Conservation (phyloP, 53 echinoderm and acorn worm genomes). For the Henricia sp. region DNA sequence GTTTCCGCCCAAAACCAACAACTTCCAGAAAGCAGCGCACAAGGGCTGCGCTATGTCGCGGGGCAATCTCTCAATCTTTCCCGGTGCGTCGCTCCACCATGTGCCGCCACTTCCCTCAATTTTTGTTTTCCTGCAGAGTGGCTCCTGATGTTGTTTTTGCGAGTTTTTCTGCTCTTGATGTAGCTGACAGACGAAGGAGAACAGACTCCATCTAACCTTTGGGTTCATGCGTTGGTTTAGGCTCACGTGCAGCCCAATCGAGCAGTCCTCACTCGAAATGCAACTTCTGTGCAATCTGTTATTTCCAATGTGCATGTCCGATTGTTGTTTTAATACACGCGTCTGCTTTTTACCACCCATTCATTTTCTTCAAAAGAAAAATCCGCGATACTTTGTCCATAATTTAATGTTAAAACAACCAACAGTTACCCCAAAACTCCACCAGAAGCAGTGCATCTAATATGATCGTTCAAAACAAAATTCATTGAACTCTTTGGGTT, state of each 20-base stretch:
- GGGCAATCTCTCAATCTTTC: neutral
- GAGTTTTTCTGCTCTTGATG: neutral
- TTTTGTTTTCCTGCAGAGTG: neutral
- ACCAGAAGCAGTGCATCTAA: no score
- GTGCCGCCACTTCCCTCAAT: neutral
- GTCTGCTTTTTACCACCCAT: no score
- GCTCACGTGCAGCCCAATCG: conserved; percentile 17
- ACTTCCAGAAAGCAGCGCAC: conserved; percentile 1
- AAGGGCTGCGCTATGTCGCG: neutral
- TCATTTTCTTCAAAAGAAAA: no score
- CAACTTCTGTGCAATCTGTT: conserved; percentile 4
- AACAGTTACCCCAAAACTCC: no score
- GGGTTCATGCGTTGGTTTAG: neutral
- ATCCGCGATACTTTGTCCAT: no score
- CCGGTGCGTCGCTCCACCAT: conserved; percentile 22
- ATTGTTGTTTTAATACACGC: no score
- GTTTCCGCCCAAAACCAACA: neutral
- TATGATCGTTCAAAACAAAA: no score
- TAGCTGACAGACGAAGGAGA: neutral
- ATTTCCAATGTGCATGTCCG: neutral
- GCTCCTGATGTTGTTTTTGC: neutral
- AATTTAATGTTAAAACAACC: no score
- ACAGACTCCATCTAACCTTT: neutral
- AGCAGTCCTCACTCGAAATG: neutral
- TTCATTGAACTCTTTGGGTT: no score